Percentiles rank a stretch among this genome's conserved stretches.
These are phyloP conservation scores for Chiroxiphia lanceolata DNA, from an alignment of 2,797 vertebrate species.

Conservation along the genomic window DNA sequence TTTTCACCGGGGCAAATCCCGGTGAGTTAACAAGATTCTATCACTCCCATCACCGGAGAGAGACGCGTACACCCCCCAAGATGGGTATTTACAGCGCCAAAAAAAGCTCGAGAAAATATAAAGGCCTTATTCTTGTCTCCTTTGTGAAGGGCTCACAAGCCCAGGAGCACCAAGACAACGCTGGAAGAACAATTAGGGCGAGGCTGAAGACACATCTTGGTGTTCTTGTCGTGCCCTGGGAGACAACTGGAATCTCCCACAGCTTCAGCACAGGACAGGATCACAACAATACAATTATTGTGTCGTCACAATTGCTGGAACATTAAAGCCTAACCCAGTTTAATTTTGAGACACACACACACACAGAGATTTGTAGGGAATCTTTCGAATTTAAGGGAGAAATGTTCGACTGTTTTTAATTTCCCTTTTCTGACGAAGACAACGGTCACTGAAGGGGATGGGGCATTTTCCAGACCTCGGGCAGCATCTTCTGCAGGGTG, in stretches of 20 bases:
- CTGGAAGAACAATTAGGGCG: not conserved
- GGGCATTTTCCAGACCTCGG: not conserved
- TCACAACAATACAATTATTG: no score
- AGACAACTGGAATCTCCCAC: fast-evolving
- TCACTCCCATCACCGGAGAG: not conserved
- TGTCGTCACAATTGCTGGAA: fast-evolving
- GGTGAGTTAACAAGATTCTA: slow-evolving; percentile 27
- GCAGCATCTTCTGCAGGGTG: not conserved
- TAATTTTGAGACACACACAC: not conserved
- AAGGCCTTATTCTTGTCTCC: not conserved
- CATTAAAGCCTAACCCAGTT: not conserved
- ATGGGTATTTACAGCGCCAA: not conserved
- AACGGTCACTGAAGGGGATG: not conserved
- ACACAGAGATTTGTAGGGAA: not conserved
- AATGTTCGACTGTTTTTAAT: not conserved
- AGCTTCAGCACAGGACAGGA: fast-evolving
- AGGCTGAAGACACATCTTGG: not conserved
- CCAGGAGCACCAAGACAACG: not conserved
- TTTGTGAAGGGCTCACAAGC: not conserved
- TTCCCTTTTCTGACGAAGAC: not conserved
- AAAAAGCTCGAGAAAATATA: not conserved
- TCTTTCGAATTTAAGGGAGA: not conserved
- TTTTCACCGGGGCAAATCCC: slow-evolving; percentile 46
- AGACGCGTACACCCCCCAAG: not conserved
- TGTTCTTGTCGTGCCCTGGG: not conserved